A percentile compares a stretch with the other conserved stretches of the same genome.
Evolutionary conservation across 2,113 vertebrate genomes (phyloP).

Genomic region (Guaruba guarouba): DNA sequence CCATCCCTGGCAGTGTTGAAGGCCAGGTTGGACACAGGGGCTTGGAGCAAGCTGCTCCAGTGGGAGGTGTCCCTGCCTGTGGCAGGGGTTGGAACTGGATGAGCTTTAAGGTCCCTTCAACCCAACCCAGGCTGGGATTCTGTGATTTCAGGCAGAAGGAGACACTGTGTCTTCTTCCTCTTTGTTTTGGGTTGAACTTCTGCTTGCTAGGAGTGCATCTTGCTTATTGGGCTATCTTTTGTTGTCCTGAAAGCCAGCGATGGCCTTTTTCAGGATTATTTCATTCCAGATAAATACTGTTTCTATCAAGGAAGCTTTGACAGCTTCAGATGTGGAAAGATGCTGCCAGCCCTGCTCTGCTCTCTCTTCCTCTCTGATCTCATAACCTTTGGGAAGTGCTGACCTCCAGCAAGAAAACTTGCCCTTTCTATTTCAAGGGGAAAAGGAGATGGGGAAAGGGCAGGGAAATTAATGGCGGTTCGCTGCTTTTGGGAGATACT

Average conservation of each 20-base stretch:
- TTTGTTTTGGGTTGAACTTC: neutral
- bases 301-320: neutral
- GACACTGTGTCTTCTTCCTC: neutral
- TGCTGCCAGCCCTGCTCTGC: neutral
- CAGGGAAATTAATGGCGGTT: neutral
- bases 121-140: neutral
- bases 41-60: neutral
- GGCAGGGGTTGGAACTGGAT: rapidly evolving
- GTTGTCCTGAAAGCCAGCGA: neutral
- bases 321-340: neutral
- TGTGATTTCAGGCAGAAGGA: neutral
- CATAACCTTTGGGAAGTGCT: neutral
- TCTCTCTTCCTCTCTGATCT: neutral
- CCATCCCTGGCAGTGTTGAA: too few species aligned
- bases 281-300: neutral
- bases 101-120: neutral
- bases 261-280: neutral
- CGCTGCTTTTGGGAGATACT: neutral
- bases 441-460: neutral
- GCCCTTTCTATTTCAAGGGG: neutral
- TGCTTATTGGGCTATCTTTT: neutral
- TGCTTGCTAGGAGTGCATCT: neutral
- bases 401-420: slow-evolving; percentile 25
- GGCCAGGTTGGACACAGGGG: too few species aligned
- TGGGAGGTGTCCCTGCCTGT: neutral